Conservation (phyloP, 2,797 vertebrate genomes). For the Clarias laeviceps region DNA sequence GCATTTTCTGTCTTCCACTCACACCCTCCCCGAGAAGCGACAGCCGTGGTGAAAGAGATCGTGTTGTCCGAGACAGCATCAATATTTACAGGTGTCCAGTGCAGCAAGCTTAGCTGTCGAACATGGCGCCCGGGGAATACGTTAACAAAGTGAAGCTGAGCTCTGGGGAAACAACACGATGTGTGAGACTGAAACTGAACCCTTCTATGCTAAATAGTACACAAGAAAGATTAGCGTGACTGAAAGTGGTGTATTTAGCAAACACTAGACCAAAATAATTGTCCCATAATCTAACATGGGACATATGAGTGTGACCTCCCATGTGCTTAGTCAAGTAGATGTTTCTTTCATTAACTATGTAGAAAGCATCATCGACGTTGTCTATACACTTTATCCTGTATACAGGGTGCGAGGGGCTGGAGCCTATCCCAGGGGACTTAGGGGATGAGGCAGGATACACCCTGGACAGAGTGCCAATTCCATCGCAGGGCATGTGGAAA, state of each 20-base stretch:
- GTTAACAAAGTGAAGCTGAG: conserved; percentile 51
- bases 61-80: conserved; percentile 74
- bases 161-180: conserved; percentile 37
- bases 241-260: not conserved
- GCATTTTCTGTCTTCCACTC: conserved; percentile 69
- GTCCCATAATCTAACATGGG: not conserved
- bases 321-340: not conserved
- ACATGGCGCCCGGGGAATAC: conserved; percentile 55
- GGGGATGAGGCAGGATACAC: no score
- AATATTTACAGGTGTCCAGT: conserved; percentile 77
- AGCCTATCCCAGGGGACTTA: no score
- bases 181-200: conserved; percentile 12
- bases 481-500: not conserved
- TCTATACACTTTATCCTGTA: no score
- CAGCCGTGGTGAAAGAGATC: conserved; percentile 73
- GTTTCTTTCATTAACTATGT: not conserved
- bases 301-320: not conserved
- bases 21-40: conserved; percentile 66
- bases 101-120: conserved; percentile 58
- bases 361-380: no score
- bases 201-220: conserved; percentile 5
- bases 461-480: no score
- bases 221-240: conserved; percentile 1
- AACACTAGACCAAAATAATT: not conserved
- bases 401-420: no score